Base-by-base conservation (phyloP, 2,888 invertebrate species). In the Crepidodera aurea region DNA sequence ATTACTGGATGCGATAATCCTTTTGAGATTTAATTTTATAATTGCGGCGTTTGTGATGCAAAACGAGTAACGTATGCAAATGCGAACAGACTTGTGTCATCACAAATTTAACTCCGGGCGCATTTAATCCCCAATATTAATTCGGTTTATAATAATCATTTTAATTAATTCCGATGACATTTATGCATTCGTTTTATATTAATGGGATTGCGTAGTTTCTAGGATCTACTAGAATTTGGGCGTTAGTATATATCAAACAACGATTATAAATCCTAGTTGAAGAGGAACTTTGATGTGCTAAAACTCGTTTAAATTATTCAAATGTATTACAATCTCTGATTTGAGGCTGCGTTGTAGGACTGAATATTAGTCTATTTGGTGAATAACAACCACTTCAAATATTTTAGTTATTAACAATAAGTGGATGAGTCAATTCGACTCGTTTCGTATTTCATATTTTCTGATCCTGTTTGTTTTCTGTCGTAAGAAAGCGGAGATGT, bases 131-230 rank as follows among this genome's bases (percentile, higher is more conserved):
- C 13, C 54, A 12, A 54, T 54, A 64, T 64, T 60, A 64, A 64
- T 64, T 64, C 64, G 60, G 57, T 64, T 54, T 60, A 64, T 60
- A 57, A 51, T 60, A 60, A 60, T 60, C 32, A 57, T 60, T 60
- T 60, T 57, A 60, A 60, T 64, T 56, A 63, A 63, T 63, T 63
- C 59, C 59, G 50, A 63, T 59, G 50, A 39, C 46, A 54, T 63
- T 55, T 55, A 55, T 42, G 40, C 50, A 44, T 42, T 51, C 58
- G 37, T 63, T 59, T 42, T 50, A 29, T 59, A 63, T 63, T 63
- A 54, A 63, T 63, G 58, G 53, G 29, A 13, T 1, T 8, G 16
- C 39, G 40, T 53, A 18, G 40, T 27, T 27, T n/a, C 4, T n/a
- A 6, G 53, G 53, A 18, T 53, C 53, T 53, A 40, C n/a, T 18